phyloP scores from a whole-genome alignment of 1,140 invertebrate genomes.

The Arion vulgaris region DNA sequence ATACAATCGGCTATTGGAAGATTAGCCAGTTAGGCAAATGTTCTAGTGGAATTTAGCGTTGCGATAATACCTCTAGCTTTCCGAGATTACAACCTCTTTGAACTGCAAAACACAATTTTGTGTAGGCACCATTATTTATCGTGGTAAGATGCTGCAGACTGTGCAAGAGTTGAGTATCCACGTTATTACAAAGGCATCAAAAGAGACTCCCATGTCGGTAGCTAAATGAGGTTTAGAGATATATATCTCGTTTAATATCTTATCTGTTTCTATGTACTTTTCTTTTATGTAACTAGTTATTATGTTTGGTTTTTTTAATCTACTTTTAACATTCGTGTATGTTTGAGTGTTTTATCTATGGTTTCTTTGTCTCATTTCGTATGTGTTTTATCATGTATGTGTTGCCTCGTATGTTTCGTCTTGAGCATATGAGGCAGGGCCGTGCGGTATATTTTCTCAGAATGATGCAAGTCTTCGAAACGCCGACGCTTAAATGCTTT shows the following conservation, averaged over 20 bases:
- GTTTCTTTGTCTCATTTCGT: too few species aligned
- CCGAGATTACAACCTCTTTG: background rate
- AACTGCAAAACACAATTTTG: background rate
- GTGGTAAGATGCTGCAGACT: background rate
- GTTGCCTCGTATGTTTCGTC: too few species aligned
- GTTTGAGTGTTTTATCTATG: too few species aligned
- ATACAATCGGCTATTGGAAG: slow-evolving; percentile 15
- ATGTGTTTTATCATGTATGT: too few species aligned
- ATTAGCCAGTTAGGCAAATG: slow-evolving; percentile 9
- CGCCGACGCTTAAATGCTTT: too few species aligned
- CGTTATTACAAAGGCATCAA: background rate
- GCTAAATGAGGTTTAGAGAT: background rate
- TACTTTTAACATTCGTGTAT: background rate
- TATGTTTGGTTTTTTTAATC: background rate
- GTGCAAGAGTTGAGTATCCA: background rate
- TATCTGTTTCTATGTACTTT: background rate
- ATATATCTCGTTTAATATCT: background rate
- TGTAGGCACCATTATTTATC: background rate
- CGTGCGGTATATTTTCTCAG: too few species aligned
- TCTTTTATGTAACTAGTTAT: background rate
- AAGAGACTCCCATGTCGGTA: background rate
- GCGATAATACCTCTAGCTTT: background rate
- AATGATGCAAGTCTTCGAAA: too few species aligned
- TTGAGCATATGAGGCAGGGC: too few species aligned
- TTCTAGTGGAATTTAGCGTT: background rate